Evolutionary conservation across 2,797 vertebrate genomes (phyloP), one percentile per base, ranked within the genome.

Genomic region (Lagodon rhomboides): DNA sequence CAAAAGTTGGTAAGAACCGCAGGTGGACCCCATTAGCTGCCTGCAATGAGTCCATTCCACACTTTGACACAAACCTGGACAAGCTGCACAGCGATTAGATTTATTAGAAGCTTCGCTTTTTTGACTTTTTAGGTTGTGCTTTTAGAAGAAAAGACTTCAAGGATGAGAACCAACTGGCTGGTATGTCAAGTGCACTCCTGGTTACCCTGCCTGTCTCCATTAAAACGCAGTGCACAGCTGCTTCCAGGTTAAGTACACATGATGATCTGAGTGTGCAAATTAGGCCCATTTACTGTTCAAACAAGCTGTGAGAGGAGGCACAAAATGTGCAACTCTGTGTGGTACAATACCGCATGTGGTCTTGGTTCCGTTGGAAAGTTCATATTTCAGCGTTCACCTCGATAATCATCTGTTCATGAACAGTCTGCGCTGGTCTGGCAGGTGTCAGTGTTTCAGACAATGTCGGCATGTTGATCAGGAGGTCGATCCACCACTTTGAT

Each of bases 31-130:
- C 50, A 5, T 34, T 4, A 11, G 49, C 64, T 22, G 20, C 30
- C 11, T 7, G 49, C 20, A 51, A 50, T 11, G 15, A 54, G 15
- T 7, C 18, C 12, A 15, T 34, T 51, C 6, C 18, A 49, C 46
- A n/a, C 17, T 64, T 65, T n/a, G 46, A 30, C 46, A 50, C 25
- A 65, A 65, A 65, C 62, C 20, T 65, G 20, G 47, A 65, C 6
- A 16, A 65, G 27, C 3, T 1, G 16, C 47, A 10, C 12, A 41
- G 12, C 49, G 15, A 4, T 20, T 49, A 12, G 23, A 49, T 49
- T 64, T 47, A 47, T 12, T 9, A 22, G 41, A 22, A 7, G 18
- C 18, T 15, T 65, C 50, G 11, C 2, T 47, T 47, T 47, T 18
- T 20, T 50, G 63, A n/a, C 25, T 50, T 34, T 7, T 4, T 51